Evolutionary conservation across 2,113 vertebrate species (phyloP).

Genomic region (Anguilla rostrata): DNA sequence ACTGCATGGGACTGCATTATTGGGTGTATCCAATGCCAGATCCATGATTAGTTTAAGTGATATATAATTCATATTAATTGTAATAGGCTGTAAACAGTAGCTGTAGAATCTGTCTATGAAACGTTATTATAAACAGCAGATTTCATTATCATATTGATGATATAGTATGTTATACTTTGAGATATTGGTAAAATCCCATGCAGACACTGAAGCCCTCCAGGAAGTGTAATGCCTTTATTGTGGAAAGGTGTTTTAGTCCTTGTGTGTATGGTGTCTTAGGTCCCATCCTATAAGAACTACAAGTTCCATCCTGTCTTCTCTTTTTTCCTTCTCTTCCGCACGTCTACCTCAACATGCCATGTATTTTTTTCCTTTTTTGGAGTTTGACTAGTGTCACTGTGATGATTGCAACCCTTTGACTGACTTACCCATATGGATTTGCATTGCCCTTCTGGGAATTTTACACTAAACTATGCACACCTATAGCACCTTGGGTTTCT

Average conservation of each 20-base stretch:
- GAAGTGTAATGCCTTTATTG: neutral
- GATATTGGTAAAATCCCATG: neutral
- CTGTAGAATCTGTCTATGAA: neutral
- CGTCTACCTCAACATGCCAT: constrained; percentile 27
- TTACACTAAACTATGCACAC: neutral
- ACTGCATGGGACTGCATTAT: neutral
- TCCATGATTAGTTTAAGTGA: neutral
- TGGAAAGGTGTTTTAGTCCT: neutral
- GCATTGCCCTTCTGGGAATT: neutral
- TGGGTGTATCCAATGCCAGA: neutral
- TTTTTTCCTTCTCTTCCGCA: constrained; percentile 19
- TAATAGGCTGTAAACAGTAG: neutral
- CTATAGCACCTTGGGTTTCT: neutral
- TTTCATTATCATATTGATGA: neutral
- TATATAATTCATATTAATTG: neutral
- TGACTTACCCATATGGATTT: neutral
- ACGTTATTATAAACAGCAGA: neutral
- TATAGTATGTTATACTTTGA: neutral
- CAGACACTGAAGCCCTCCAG: neutral
- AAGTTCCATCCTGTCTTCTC: constrained; percentile 24
- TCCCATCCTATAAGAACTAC: neutral
- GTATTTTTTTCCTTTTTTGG: neutral
- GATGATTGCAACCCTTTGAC: neutral
- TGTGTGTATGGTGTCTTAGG: neutral
- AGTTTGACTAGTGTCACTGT: neutral